Base-by-base conservation (phyloP, 2,888 invertebrate species). In the Periphyllus acericola region DNA sequence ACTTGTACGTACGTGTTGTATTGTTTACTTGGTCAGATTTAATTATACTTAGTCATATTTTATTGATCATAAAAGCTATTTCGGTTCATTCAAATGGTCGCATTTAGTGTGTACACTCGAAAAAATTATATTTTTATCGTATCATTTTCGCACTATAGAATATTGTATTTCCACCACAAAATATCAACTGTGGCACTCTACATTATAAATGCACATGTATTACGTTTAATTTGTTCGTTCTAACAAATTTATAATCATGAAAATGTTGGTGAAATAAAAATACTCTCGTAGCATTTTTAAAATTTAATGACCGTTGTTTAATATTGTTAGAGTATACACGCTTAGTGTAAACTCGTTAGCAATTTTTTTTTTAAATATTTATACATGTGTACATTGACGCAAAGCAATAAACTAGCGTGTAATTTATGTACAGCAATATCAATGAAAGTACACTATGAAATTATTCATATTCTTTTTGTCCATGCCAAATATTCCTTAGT, bases 381-480 rank as follows among this genome's bases (percentile, higher is more conserved):
- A 21, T 21, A 72, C 21, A 72, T 21, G 21, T 36, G 34, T 36
- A 71, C 29, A 80, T 80, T 36, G 80, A 66, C n/a, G 80, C 29
- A 40, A n/a, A 71, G 80, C 29, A 80, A 80, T 80, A 80, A 66
- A 80, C 66, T 40, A 66, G n/a, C 72, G 25, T 72, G 71, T 55
- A 72, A 34, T 36, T 34, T 71, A 83, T 71, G 19, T 74, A 74
- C 36, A 52, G 52, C 74, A 83, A 83, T 83, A 74, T 83, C 72
- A 83, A 83, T 74, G 74, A 55, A 74, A 71, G 82, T 82, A 71
- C 82, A 83, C 34, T 60, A 19, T n/a, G 72, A 75, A 83, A 82
- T 82, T 52, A 52, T 82, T 55, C 74, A 55, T 84, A 75, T 84
- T 85, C 76, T 85, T 85, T 78, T 78, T 34, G 32, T 85, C 84